Base-by-base conservation (phyloP, 30 jellyfish, hydroid and myxozoan genomes). In the Cassiopea andromeda region DNA sequence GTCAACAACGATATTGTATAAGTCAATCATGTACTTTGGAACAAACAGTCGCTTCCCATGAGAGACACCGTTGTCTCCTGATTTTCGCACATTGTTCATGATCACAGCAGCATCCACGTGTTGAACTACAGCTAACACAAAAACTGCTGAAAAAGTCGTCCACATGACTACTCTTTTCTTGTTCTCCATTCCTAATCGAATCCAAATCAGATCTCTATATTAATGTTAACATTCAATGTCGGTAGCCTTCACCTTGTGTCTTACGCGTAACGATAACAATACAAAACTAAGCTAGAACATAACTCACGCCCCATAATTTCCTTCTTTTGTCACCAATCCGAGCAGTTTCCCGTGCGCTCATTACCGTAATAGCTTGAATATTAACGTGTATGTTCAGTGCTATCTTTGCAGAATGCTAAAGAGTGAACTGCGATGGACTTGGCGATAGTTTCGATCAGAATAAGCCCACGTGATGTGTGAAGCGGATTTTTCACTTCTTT, bases 261-360 rank as follows among this genome's bases (percentile, higher is more conserved):
- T 19, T 68, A 80, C 80, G 48, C 80, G 76, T 71, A 84, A 67
- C 84, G 66, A 73, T 76, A 79, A 59, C 64, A 60, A 87, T 72
- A 45, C 81, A 45, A 50, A 44, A 87, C 43, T 10, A 77, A 46
- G 70, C 82, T 7, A 46, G 72, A 78, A 47, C 72, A 46, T 48
- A 46, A 81, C 81, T 74, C 90, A 90, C 94, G 94, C 94, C 94
- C 94, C 94, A 81, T 73, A 66, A 78, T 87, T 87, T 78, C 85
- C 89, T 68, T 43, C 88, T 80, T 77, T 87, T 86, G 93, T 86
- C 14, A 66, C 61, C 82, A 49, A 18, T 54, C 49, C n/a, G 27
- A 46, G 81, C 2, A 64, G 90, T 54, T 78, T 87, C 87, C 94
- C 59, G 54, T 45, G 58, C 73, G n/a, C 75, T 87, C 48, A 87